Percentiles rank a stretch among this genome's conserved stretches.
Evolutionary conservation across 1,140 invertebrate species (phyloP).

Genomic region (Cotesia vestalis): DNA sequence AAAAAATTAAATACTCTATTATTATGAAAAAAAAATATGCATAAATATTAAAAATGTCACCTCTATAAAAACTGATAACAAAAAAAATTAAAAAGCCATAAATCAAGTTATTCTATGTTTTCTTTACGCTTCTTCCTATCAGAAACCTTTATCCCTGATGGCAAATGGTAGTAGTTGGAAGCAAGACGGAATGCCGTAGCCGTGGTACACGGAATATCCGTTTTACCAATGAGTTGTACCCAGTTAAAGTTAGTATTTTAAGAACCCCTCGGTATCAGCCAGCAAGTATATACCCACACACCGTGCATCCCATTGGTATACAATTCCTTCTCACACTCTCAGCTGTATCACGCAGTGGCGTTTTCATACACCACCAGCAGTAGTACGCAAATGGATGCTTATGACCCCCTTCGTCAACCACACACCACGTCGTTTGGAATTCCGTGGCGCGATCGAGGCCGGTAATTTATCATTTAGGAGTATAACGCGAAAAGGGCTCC

Average conservation of each 20-base stretch:
- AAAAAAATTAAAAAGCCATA: not conserved
- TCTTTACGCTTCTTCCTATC: constrained; percentile 31
- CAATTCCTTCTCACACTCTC: constrained; percentile 16
- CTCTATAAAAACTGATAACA: not conserved
- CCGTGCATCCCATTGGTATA: not conserved
- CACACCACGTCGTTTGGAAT: constrained; percentile 17
- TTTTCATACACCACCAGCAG: constrained; percentile 2
- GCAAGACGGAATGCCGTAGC: constrained; percentile 48
- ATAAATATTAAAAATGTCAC: not conserved
- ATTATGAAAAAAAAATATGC: not conserved
- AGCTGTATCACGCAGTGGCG: not conserved
- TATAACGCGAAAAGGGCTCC: constrained; percentile 41
- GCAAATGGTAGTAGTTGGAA: constrained; percentile 44
- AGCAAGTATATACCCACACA: not conserved
- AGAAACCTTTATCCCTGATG: constrained; percentile 26
- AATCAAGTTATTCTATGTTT: constrained; percentile 20
- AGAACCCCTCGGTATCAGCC: constrained; percentile 23
- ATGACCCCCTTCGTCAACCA: constrained; percentile 17
- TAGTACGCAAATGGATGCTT: constrained; percentile 33
- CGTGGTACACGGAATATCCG: constrained; percentile 59
- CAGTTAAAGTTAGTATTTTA: constrained; percentile 46
- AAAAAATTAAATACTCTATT: not conserved
- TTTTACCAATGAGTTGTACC: constrained; percentile 56
- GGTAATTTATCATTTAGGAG: constrained; percentile 64
- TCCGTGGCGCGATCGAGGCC: constrained; percentile 51